These are phyloP conservation scores for Agrotis ipsilon DNA, from an alignment of 2,888 invertebrate genomes.

Conservation along the genomic window DNA sequence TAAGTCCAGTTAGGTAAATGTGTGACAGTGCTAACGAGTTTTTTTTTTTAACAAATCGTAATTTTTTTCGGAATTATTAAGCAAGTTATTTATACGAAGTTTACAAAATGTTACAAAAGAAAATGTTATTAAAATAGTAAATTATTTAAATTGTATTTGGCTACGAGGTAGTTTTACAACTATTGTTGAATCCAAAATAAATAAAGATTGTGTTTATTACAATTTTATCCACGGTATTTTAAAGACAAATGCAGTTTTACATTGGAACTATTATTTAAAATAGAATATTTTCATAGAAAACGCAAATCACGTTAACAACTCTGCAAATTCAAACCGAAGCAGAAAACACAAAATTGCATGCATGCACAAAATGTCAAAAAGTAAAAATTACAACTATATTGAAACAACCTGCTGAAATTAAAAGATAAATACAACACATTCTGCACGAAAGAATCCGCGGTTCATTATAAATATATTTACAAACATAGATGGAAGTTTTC, in stretches of 20 bases:
- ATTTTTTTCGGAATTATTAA: conserved; percentile 30
- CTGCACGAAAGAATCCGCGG: conserved; percentile 28
- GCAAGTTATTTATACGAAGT: conserved; percentile 7
- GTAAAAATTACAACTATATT: conserved; percentile 37
- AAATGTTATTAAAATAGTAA: conserved; percentile 9
- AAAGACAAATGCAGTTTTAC: conserved; percentile 29
- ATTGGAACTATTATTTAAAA: conserved; percentile 44
- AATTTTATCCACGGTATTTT: conserved; percentile 26
- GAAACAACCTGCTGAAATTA: conserved; percentile 9
- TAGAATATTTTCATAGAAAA: conserved; percentile 28
- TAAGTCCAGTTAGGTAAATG: conserved; percentile 50
- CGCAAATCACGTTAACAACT: conserved; percentile 11
- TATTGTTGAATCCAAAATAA: conserved; percentile 42
- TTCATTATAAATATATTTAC: conserved; percentile 53
- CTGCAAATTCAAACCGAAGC: conserved; percentile 42
- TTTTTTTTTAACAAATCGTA: conserved; percentile 13
- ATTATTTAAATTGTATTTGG: conserved; percentile 47
- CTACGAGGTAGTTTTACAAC: conserved; percentile 55
- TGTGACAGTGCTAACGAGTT: conserved; percentile 42
- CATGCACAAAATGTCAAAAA: conserved; percentile 47
- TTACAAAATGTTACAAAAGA: conserved; percentile 18
- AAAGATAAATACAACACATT: conserved; percentile 31
- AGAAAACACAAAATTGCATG: conserved; percentile 41
- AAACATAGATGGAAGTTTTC: conserved; percentile 30
- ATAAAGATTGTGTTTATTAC: conserved; percentile 16